These are phyloP conservation scores for Sinocyclocheilus anophthalmus DNA, from an alignment of 2,113 vertebrate genomes.

Conservation along the genomic window DNA sequence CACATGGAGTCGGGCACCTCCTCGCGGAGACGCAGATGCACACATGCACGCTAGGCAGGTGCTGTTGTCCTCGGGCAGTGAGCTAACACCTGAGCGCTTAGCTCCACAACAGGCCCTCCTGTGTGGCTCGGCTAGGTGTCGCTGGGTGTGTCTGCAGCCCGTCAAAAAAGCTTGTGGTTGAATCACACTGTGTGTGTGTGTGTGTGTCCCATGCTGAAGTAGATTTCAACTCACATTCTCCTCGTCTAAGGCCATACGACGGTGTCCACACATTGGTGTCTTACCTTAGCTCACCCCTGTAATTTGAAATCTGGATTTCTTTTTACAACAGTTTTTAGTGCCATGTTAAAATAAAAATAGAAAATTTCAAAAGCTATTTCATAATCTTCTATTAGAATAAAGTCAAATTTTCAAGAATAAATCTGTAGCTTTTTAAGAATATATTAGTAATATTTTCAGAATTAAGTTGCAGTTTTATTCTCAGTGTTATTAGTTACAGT, in stretches of 20 bases:
- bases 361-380: background rate
- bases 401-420: background rate
- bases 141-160: slow-evolving; percentile 67
- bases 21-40: slow-evolving; percentile 30
- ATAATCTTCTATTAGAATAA: background rate
- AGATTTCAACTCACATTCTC: background rate
- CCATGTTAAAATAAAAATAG: background rate
- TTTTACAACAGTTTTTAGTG: background rate
- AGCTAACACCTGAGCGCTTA: slow-evolving; percentile 72
- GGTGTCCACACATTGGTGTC: background rate
- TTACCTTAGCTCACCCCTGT: background rate
- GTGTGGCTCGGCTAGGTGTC: slow-evolving; percentile 62
- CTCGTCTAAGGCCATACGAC: background rate
- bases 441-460: background rate
- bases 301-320: background rate
- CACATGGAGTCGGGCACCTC: slow-evolving; percentile 17
- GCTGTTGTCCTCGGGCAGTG: slow-evolving; percentile 65
- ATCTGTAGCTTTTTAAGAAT: background rate
- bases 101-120: slow-evolving; percentile 69
- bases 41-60: slow-evolving; percentile 30
- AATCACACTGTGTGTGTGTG: too few relatives aligned
- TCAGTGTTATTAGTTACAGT: background rate
- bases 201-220: background rate
- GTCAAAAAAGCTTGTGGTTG: background rate
- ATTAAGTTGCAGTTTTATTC: too few relatives aligned